Evolutionary conservation across 2,888 invertebrate species (phyloP).

Genomic region (Drosophila kokeensis): DNA sequence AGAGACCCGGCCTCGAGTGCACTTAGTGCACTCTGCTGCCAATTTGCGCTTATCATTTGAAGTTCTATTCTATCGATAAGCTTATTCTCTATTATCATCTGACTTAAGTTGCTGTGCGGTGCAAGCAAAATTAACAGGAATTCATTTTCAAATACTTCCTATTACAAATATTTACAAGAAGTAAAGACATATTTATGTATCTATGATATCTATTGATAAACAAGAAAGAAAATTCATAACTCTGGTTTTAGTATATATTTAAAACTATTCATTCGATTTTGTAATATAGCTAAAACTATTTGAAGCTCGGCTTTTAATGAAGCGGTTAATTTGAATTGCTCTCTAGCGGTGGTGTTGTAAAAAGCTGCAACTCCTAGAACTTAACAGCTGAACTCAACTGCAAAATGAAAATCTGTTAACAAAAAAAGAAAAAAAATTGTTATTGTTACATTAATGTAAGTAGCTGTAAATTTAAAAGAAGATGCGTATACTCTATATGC

Average conservation of each 20-base stretch:
- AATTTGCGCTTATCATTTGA: slow-evolving; percentile 9
- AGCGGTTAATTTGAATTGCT: slow-evolving; percentile 7
- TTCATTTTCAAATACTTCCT: not conserved
- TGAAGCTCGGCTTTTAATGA: not conserved
- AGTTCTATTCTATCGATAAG: not conserved
- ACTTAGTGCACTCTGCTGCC: not conserved
- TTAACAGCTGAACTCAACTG: slow-evolving; percentile 39
- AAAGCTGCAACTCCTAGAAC: not conserved
- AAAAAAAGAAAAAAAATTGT: slow-evolving; percentile 6
- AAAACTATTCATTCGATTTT: not conserved
- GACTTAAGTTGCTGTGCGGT: not conserved
- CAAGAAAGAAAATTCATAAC: not conserved
- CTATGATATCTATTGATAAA: not conserved
- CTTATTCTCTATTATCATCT: not conserved
- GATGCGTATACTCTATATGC: not conserved
- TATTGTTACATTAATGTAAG: slow-evolving; percentile 7
- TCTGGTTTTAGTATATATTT: not conserved
- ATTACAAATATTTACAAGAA: not conserved
- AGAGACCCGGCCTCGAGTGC: no score
- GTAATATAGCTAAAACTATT: not conserved
- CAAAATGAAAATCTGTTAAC: slow-evolving; percentile 1
- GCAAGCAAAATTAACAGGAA: not conserved
- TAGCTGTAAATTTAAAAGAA: slow-evolving; percentile 2
- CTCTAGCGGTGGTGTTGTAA: slow-evolving; percentile 4
- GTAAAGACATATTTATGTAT: not conserved